Evolutionary conservation across 2,113 vertebrate species (phyloP), one percentile per base, ranked within the genome.

Genomic region (Stegastes partitus): DNA sequence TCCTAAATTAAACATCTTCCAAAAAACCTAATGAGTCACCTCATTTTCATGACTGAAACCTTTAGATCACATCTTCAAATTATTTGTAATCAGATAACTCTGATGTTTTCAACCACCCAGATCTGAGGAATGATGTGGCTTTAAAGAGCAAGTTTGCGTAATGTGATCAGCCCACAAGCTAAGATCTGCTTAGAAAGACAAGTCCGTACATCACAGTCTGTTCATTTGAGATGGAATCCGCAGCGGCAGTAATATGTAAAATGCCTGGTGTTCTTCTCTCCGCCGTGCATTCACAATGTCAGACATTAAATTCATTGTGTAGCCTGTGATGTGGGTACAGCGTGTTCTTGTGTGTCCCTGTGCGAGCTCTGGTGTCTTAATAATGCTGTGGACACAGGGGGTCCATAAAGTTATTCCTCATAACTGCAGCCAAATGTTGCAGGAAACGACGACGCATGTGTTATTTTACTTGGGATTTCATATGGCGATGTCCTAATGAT

Each of bases 41-140:
- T 5, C 25, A 42, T 57, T 69, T 73, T 65, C 56, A 49, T 5
- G 54, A 50, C 34, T 6, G 47, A 75, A 23, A 68, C 69, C 25
- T 23, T 47, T 1, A 53, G 6, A 61, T 42, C 25, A 9, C 25
- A 18, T 4, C 50, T 51, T 26, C 21, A 15, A 58, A 74, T 79
- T 28, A 68, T 57, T 68, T 66, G 65, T 65, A 66, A 88, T 37
- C 39, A 10, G 67, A 84, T 72, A 58, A 50, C 69, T 51, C 61
- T 69, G 31, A 87, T 75, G 10, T 28, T 25, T 56, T 39, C 23
- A 82, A 65, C 47, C 37, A 53, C 34, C 22, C 31, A 11, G 55
- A 45, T 87, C 53, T 79, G 8, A 57, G 73, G 72, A 82, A 75
- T 28, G 28, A 66, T 75, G 73, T 49, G 44, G 74, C 56, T 79